These are phyloP conservation scores for Stegophylla sp. DNA, from an alignment of 2,888 invertebrate species.

Conservation along the genomic window DNA sequence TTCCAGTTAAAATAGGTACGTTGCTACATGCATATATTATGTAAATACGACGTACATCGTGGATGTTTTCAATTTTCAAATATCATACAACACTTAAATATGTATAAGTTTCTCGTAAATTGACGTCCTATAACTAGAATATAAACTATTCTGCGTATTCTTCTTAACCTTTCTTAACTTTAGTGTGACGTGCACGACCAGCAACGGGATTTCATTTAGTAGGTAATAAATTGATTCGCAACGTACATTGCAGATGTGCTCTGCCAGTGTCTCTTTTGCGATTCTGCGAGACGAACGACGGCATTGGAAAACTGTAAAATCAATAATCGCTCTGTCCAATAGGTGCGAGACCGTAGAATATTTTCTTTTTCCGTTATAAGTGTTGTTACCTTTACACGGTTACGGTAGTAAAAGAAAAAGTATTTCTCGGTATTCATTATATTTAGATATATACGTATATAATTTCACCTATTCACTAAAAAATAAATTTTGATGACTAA, in stretches of 20 bases:
- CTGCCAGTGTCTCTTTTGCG: not conserved
- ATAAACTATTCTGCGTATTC: too few relatives aligned
- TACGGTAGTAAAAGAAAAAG: not conserved
- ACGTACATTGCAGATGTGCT: not conserved
- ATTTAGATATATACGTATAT: too few relatives aligned
- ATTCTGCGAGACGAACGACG: not conserved
- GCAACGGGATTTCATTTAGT: not conserved
- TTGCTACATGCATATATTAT: too few relatives aligned
- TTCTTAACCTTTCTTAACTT: not conserved
- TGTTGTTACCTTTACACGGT: not conserved
- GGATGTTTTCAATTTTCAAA: too few relatives aligned
- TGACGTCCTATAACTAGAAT: not conserved
- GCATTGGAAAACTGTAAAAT: not conserved
- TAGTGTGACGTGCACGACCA: not conserved
- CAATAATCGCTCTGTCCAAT: not conserved
- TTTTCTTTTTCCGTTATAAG: not conserved
- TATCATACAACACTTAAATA: too few relatives aligned
- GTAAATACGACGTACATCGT: too few relatives aligned
- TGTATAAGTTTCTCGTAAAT: not conserved
- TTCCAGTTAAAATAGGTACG: too few relatives aligned
- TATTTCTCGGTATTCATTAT: not conserved
- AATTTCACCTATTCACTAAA: not conserved
- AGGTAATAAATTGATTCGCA: not conserved
- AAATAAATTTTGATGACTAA: not conserved
- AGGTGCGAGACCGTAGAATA: not conserved